Conservation (phyloP, 2,888 invertebrate species). For the Hedya salicella region DNA sequence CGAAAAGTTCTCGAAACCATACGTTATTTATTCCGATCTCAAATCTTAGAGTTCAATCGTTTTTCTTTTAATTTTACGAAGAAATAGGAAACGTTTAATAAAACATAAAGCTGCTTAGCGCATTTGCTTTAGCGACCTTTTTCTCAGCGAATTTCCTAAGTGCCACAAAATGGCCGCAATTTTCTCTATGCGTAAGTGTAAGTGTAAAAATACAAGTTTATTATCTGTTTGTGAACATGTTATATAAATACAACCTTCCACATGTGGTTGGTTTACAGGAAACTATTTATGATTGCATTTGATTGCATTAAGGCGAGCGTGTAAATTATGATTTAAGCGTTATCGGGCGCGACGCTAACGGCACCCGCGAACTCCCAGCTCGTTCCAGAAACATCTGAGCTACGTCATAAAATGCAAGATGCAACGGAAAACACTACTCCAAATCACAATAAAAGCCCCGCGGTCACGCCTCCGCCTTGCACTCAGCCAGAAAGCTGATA, state of each 20-base stretch:
- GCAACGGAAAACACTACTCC: slow-evolving; percentile 24
- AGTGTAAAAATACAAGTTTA: no score
- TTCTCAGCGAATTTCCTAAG: no score
- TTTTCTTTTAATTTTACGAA: no score
- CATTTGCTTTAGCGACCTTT: no score
- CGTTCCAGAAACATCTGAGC: slow-evolving; percentile 14
- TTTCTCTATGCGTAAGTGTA: no score
- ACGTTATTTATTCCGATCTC: no score
- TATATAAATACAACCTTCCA: neutral
- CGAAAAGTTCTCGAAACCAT: no score
- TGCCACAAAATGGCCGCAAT: no score
- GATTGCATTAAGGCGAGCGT: neutral
- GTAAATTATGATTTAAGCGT: slow-evolving; percentile 14
- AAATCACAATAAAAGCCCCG: slow-evolving; percentile 31
- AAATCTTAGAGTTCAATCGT: no score
- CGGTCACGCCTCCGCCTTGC: slow-evolving; percentile 31
- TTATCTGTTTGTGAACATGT: no score
- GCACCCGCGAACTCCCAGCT: neutral
- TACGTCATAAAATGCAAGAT: slow-evolving; percentile 22
- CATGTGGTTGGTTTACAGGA: neutral
- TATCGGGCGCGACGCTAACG: neutral
- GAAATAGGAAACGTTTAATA: no score
- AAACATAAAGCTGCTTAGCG: no score
- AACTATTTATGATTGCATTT: slow-evolving; percentile 5
- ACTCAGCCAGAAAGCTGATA: slow-evolving; percentile 24